phyloP scores from a whole-genome alignment of 2,888 invertebrate species.

The Suillia variegata region DNA sequence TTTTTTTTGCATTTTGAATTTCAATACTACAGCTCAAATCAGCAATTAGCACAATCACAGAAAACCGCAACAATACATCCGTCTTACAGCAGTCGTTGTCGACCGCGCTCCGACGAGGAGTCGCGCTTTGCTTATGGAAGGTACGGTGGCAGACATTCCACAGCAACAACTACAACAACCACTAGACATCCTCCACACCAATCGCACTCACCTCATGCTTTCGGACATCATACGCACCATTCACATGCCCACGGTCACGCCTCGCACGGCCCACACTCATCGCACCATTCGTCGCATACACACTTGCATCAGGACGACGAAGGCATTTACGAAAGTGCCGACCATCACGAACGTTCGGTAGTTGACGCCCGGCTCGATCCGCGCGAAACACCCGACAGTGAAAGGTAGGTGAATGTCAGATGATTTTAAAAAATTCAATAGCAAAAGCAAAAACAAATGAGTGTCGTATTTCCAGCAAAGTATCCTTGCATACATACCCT shows the following conservation, averaged over 20 bases:
- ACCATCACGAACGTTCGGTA: conserved; percentile 70
- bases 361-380: conserved; percentile 71
- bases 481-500: too few relatives aligned
- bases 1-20: too few relatives aligned
- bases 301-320: conserved; percentile 75
- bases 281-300: conserved; percentile 65
- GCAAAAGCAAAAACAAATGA: not conserved
- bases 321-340: conserved; percentile 86
- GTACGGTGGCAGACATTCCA: conserved; percentile 65
- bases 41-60: conserved; percentile 63
- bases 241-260: conserved; percentile 62
- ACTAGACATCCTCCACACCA: conserved; percentile 65
- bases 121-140: conserved; percentile 77
- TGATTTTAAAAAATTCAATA: too few relatives aligned
- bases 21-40: conserved; percentile 57
- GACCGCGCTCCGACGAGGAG: conserved; percentile 71
- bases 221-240: conserved; percentile 63
- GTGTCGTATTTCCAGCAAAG: too few relatives aligned
- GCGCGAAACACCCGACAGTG: conserved; percentile 84
- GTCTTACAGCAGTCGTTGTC: conserved; percentile 66
- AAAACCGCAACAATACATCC: conserved; percentile 63
- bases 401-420: conserved; percentile 81
- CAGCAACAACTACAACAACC: conserved; percentile 45
- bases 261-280: conserved; percentile 62
- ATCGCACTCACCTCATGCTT: conserved; percentile 64